These are phyloP conservation scores for Psittacula echo DNA, from an alignment of 2,797 vertebrate species.

Conservation along the genomic window DNA sequence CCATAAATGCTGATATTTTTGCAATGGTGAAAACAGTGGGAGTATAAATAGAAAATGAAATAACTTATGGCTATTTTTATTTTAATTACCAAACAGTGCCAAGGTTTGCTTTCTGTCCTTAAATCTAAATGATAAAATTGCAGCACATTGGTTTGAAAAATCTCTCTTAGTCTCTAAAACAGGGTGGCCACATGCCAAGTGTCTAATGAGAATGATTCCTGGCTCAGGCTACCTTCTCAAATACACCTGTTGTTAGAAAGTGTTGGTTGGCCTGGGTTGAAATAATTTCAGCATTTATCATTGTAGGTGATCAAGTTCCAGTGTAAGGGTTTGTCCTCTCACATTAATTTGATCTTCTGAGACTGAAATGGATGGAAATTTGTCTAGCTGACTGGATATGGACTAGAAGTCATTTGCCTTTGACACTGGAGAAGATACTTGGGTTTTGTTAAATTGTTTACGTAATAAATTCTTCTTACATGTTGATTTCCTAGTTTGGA, in stretches of 20 bases:
- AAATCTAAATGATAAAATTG: not conserved
- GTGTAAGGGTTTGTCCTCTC: not conserved
- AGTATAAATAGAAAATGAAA: not conserved
- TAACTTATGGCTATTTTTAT: not conserved
- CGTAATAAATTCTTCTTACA: slow-evolving; percentile 9
- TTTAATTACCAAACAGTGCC: not conserved
- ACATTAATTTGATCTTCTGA: not conserved
- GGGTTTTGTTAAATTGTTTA: not conserved
- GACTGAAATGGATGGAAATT: not conserved
- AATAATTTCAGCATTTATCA: not conserved
- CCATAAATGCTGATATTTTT: not conserved
- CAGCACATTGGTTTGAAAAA: not conserved
- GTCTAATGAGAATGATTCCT: not conserved
- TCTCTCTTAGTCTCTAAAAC: not conserved
- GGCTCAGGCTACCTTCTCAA: not conserved
- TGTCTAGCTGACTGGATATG: not conserved
- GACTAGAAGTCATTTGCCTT: not conserved
- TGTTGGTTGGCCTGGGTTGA: not conserved
- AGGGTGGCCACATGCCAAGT: not conserved
- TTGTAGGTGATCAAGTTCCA: not conserved
- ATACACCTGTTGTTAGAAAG: not conserved
- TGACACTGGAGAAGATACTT: not conserved
- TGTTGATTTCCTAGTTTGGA: not conserved
- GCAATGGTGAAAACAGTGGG: not conserved
- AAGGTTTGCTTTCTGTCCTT: not conserved